Base-by-base conservation (phyloP, 2,888 invertebrate genomes). In the Neelides folsomi region DNA sequence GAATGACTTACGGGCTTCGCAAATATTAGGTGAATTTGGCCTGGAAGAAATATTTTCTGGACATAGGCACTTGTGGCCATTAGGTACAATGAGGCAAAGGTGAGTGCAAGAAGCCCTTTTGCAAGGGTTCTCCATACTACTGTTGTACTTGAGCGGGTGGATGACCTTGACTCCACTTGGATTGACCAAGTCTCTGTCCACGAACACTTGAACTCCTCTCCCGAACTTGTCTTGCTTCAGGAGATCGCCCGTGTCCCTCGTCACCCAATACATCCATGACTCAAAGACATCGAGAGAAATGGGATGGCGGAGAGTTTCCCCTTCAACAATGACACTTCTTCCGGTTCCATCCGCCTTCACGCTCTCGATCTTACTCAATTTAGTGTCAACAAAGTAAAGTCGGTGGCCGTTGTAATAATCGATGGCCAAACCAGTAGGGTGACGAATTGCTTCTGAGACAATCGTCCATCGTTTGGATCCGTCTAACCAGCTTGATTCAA, bases 401-500 rank as follows among this genome's bases (percentile, higher is more conserved):
- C 86, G 77, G 67, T 92, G 86, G 55, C 85, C 84, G 80, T 88
- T 88, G 0, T 82, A 78, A 66, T 83, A 86, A 68, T 98, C 98
- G 45, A 98, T 82, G 0, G 92, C 79, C 9, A 98, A 70, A 0
- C 93, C 92, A 0, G 88, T 80, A 0, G 97, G 97, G 66, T 86
- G 84, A 19, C 87, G 77, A 20, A 97, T 78, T 55, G 79, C 79
- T 55, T 87, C 87, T 0, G 82, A 80, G 7, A 93, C 82, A 2
- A 98, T 70, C 0, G 84, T 80, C 49, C 82, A 76, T 2, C 93
- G 77, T 68, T 88, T 85, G 0, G 83, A 85, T 0, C 97, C 97
- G 67, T 94, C 95, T 92, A 97, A 89, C 90, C 94, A 95, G 1
- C 92, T 80, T 3, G 83, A 79, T 70, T 95, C 95, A 56, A 98